Conservation (phyloP, 2,888 invertebrate genomes). For the Cantharis nigra region DNA sequence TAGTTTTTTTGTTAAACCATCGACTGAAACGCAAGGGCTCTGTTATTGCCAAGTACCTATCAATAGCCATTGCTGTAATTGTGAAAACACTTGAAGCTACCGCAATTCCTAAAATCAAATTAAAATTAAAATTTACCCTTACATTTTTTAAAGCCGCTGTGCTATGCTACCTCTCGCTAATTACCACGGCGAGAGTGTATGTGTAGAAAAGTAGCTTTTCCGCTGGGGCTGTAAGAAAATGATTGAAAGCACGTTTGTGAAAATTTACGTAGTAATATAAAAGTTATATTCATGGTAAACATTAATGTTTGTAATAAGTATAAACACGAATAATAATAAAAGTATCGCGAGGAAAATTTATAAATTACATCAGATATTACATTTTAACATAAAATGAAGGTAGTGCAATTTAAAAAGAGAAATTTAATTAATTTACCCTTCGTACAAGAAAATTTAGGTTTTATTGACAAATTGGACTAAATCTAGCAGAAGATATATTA, state of each 20-base stretch:
- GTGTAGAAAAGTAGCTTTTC: neutral
- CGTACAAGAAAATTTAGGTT: neutral
- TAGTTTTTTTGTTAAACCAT: conserved; percentile 70
- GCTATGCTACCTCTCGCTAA: neutral
- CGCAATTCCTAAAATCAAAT: conserved; percentile 66
- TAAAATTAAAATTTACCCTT: neutral
- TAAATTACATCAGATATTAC: neutral
- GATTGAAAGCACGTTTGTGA: neutral
- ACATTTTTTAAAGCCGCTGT: neutral
- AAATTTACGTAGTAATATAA: neutral
- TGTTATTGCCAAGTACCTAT: conserved; percentile 75
- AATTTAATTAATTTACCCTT: neutral
- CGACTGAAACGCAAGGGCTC: conserved; percentile 74
- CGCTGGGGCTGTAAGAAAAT: neutral
- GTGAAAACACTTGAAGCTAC: conserved; percentile 81
- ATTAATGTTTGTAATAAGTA: neutral
- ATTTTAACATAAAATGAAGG: neutral
- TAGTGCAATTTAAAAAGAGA: neutral
- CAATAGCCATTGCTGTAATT: conserved; percentile 78
- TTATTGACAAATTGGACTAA: neutral
- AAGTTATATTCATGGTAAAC: neutral
- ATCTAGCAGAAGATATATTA: neutral
- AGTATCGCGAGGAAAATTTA: neutral
- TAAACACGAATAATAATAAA: neutral
- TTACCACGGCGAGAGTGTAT: neutral